phyloP scores from a whole-genome alignment of 1,140 invertebrate species.

The Pygmarrhopalites habei region DNA sequence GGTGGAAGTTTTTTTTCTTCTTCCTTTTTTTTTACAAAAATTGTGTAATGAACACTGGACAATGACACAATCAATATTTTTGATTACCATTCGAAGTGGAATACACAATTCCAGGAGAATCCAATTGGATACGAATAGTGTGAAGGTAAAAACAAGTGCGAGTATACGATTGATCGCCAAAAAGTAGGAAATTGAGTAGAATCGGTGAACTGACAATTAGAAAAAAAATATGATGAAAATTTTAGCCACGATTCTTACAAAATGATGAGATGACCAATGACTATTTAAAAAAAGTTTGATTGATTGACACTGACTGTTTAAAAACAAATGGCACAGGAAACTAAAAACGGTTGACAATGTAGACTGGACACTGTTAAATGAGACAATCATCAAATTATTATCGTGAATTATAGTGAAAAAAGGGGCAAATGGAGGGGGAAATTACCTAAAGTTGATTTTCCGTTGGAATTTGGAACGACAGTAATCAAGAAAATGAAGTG shows the following conservation, averaged over 20 bases:
- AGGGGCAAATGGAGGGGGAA: too few relatives aligned
- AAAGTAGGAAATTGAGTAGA: slow-evolving; percentile 8
- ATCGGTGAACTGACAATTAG: slow-evolving; percentile 3
- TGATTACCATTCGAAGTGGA: background rate
- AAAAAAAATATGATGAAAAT: background rate
- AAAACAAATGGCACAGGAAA: slow-evolving; percentile 1
- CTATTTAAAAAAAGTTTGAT: background rate
- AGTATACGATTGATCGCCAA: slow-evolving; percentile 9
- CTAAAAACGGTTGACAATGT: background rate
- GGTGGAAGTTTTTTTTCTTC: too few relatives aligned
- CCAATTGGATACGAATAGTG: slow-evolving; percentile 8
- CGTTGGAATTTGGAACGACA: background rate
- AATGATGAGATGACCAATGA: background rate
- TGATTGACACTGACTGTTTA: slow-evolving; percentile 1
- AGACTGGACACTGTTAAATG: background rate
- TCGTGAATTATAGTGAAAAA: too few relatives aligned
- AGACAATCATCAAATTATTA: too few relatives aligned
- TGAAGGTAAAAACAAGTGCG: background rate
- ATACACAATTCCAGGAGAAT: background rate
- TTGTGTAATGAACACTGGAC: too few relatives aligned
- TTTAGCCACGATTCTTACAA: too few relatives aligned
- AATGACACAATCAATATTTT: too few relatives aligned
- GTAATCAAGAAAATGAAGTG: slow-evolving; percentile 10
- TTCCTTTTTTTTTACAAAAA: too few relatives aligned
- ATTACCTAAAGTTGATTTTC: background rate